These are phyloP conservation scores for Mormyrops attenuatus DNA, from an alignment of 2,797 vertebrate species.

Conservation along the genomic window DNA sequence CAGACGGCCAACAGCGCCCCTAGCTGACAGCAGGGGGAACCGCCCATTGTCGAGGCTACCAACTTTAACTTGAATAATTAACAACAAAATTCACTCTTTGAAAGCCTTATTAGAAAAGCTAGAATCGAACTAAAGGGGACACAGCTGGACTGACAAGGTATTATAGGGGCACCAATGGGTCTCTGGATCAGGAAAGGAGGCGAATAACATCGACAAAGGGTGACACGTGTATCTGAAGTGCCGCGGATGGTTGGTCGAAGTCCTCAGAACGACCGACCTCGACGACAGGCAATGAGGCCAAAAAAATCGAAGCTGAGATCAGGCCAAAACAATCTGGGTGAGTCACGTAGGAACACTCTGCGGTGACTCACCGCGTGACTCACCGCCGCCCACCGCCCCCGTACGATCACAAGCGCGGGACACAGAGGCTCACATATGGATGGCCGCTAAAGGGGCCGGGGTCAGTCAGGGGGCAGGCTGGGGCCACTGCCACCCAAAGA, in stretches of 20 bases:
- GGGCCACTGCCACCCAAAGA: background rate
- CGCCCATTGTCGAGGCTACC: background rate
- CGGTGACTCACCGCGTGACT: conserved; percentile 63
- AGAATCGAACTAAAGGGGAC: background rate
- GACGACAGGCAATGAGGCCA: conserved; percentile 32
- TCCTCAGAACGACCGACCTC: conserved; percentile 28
- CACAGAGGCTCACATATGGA: background rate
- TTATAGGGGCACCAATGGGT: background rate
- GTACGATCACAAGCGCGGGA: conserved; percentile 49
- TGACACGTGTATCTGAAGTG: background rate
- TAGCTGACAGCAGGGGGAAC: background rate
- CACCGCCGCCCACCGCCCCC: conserved; percentile 56
- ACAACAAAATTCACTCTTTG: background rate
- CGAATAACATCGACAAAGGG: background rate
- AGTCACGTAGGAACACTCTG: conserved; percentile 66
- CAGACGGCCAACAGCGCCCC: background rate
- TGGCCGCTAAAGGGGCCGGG: background rate
- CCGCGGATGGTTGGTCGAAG: background rate
- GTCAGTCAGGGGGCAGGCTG: background rate
- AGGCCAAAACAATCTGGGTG: conserved; percentile 65
- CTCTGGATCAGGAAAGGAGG: background rate
- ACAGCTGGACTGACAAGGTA: background rate
- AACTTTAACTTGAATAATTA: background rate
- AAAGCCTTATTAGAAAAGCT: conserved; percentile 2
- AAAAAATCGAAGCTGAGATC: conserved; percentile 54